A percentile compares a stretch with the other conserved stretches of the same genome.
phyloP scores from a whole-genome alignment of 2,888 invertebrate species.

The Drosophila seclusa region DNA sequence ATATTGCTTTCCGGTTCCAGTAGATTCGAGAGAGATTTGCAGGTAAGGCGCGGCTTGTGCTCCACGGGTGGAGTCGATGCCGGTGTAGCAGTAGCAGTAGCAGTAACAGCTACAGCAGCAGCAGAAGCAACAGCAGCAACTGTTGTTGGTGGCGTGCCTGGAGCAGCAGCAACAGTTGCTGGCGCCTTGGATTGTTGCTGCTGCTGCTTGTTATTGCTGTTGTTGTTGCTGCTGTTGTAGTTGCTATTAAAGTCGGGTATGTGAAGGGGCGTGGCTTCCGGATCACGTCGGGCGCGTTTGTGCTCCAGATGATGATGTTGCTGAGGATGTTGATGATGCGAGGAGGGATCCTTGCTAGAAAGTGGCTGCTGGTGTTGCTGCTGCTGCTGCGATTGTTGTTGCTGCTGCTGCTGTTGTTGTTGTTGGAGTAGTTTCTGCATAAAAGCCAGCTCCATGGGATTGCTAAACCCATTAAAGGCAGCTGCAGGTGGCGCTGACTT shows the following conservation, averaged over 20 bases:
- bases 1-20: conserved; percentile 86
- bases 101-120: neutral
- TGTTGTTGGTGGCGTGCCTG: conserved; percentile 20
- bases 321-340: conserved; percentile 69
- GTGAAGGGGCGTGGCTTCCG: conserved; percentile 41
- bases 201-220: conserved; percentile 37
- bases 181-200: conserved; percentile 53
- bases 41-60: conserved; percentile 87
- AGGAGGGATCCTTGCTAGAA: conserved; percentile 37
- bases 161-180: conserved; percentile 19
- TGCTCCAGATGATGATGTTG: conserved; percentile 61
- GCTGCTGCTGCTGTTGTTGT: conserved; percentile 80
- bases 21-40: conserved; percentile 88
- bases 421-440: conserved; percentile 90
- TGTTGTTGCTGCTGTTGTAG: conserved; percentile 18
- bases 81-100: conserved; percentile 25
- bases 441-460: conserved; percentile 86
- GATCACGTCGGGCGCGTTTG: conserved; percentile 66
- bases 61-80: conserved; percentile 67
- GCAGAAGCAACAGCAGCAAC: conserved; percentile 9
- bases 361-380: conserved; percentile 73
- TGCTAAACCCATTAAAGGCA: conserved; percentile 68
- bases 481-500: conserved; percentile 11
- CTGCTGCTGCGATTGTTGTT: conserved; percentile 38
- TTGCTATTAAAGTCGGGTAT: conserved; percentile 81